Base-by-base conservation (phyloP, 2,888 invertebrate species). In the Andrena dorsata region DNA sequence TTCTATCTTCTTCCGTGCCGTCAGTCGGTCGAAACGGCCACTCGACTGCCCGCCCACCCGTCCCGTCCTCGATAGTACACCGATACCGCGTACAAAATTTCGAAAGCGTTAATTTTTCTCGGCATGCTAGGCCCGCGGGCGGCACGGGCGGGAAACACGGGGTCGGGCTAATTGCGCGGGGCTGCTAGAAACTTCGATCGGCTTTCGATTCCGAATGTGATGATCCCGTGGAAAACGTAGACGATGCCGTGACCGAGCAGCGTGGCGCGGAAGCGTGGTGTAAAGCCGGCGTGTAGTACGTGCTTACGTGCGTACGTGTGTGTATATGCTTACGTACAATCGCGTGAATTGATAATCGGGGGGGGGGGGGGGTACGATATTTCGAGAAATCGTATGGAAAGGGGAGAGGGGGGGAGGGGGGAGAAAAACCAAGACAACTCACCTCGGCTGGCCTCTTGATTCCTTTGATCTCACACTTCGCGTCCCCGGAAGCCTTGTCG, bases 371-470 rank as follows among this genome's bases (percentile, higher is more conserved):
- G 65, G 5, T 41, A 28, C 16, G 49, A 61, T 70, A 61, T 8
- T 63, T 73, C 8, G 63, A 65, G 63, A 73, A 60, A 73, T 73
- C 30, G 56, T 53, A 58, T 70, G 41, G 35, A 7, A 78, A 63
- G 53, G 20, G 53, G 4, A 8, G 30, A 32, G 66, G 20, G 53
- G 4, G 32, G 30, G n/a, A n/a, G n/a, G 20, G 53, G 4, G 32
- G 30, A 32, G 66, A 71, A 60, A 74, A 63, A 79, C 83, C 68
- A 30, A 20, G 47, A 69, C 94, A 93, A 96, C 97, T 96, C 95
- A 97, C 97, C 96, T 97, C 97, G 93, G 97, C 97, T 95, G 97
- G 96, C 95, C 97, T 96, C 95, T 97, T 97, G 94, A 97, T 97
- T 95, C 97, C 97, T 95, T 97, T 97, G 94, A 97, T 95, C 94